Evolutionary conservation across 2,888 invertebrate species (phyloP).

Genomic region (Drosophila parthenogenetica): DNA sequence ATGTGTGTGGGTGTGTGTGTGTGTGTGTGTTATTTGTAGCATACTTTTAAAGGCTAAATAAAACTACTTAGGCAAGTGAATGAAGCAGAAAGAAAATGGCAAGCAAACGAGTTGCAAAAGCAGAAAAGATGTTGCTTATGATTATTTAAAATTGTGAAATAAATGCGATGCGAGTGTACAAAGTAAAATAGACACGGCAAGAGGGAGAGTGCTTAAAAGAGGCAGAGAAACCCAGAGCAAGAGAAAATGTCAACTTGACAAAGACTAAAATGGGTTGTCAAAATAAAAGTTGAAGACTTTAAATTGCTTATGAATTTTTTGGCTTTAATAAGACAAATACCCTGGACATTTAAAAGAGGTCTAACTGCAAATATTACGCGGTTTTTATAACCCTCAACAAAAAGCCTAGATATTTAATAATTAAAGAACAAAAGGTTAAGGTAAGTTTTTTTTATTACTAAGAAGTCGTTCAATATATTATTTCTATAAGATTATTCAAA

Average conservation of each 20-base stretch:
- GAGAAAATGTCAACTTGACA: constrained; percentile 2
- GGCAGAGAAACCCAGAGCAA: constrained; percentile 12
- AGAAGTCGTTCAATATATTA: no score
- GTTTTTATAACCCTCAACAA: no score
- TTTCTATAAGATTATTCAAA: no score
- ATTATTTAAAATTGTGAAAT: constrained; percentile 43
- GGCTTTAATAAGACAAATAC: constrained; percentile 15
- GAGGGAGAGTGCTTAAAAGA: neutral
- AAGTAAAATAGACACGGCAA: constrained; percentile 12
- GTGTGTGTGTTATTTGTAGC: constrained; percentile 28
- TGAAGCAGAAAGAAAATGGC: constrained; percentile 50
- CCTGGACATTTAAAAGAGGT: constrained; percentile 3
- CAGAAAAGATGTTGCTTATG: constrained; percentile 32
- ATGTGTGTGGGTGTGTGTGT: neutral
- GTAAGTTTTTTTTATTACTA: no score
- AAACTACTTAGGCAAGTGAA: constrained; percentile 82
- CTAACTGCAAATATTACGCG: no score
- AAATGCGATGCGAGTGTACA: constrained; percentile 15
- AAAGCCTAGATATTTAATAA: no score
- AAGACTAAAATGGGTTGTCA: constrained; percentile 26
- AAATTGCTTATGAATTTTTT: constrained; percentile 51
- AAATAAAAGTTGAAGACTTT: constrained; percentile 18
- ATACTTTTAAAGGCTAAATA: constrained; percentile 67
- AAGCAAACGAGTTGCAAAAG: constrained; percentile 30
- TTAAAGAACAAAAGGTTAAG: no score